phyloP scores from a whole-genome alignment of 2,113 vertebrate species.

The Butorides virescens region DNA sequence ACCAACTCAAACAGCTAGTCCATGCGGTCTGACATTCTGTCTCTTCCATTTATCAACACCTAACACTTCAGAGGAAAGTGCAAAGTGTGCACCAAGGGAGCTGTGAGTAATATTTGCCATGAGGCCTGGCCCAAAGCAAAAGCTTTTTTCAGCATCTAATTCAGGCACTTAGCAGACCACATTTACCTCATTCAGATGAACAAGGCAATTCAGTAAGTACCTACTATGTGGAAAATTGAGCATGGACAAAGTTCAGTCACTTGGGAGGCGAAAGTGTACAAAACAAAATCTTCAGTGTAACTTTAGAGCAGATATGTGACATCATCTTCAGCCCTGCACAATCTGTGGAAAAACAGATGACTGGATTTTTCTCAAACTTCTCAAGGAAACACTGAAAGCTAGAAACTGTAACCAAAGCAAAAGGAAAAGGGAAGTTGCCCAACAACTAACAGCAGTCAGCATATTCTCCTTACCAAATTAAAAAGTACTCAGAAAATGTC shows the following conservation, averaged over 20 bases:
- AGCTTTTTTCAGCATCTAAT: background rate
- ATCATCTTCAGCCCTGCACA: background rate
- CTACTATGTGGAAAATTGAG: background rate
- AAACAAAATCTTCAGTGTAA: background rate
- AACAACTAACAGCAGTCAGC: background rate
- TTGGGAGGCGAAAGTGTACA: background rate
- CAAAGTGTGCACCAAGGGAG: background rate
- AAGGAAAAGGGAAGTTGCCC: background rate
- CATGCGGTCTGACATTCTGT: background rate
- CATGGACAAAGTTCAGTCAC: background rate
- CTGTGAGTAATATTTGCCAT: background rate
- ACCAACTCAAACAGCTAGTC: background rate
- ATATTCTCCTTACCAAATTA: background rate
- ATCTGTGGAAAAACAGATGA: conserved; percentile 2
- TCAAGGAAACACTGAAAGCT: background rate
- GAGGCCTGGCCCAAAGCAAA: background rate
- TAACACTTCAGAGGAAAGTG: background rate
- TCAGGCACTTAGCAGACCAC: background rate
- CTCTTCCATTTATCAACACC: background rate
- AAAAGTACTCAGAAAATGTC: background rate
- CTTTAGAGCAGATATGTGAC: background rate
- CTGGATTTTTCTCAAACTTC: background rate
- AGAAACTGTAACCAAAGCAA: conserved; percentile 38
- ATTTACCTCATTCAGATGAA: background rate
- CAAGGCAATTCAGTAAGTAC: background rate